Percentiles rank a stretch among this genome's conserved stretches.
phyloP scores from a whole-genome alignment of 2,113 vertebrate species.

The Pedionomus torquatus region DNA sequence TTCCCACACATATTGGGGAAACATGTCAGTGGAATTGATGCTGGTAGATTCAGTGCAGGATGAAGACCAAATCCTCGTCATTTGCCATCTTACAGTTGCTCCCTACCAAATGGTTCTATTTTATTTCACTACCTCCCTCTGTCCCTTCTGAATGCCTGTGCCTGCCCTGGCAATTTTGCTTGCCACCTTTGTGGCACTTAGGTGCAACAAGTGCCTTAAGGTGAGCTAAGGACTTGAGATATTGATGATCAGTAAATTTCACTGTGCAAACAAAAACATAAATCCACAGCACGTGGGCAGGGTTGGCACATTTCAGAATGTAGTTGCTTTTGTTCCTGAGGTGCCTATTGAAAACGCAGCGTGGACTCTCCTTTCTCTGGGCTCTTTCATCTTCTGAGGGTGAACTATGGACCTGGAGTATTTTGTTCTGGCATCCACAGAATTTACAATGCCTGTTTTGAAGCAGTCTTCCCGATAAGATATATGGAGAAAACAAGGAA shows the following conservation, averaged over 20 bases:
- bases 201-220: neutral
- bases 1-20: neutral
- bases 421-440: constrained; percentile 47
- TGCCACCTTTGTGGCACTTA: neutral
- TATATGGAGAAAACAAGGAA: constrained; percentile 60
- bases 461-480: constrained; percentile 42
- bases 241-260: constrained; percentile 53
- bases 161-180: neutral
- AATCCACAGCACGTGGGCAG: neutral
- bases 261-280: constrained; percentile 43
- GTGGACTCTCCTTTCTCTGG: constrained; percentile 16
- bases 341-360: constrained; percentile 9
- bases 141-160: neutral
- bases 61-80: neutral
- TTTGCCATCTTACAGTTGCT: neutral
- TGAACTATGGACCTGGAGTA: constrained; percentile 38
- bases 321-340: constrained; percentile 49
- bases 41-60: neutral
- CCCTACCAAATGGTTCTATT: neutral
- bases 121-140: neutral
- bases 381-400: constrained; percentile 60
- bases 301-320: constrained; percentile 18
- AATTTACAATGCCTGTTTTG: constrained; percentile 64
- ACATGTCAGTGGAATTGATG: neutral
- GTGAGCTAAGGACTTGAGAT: constrained; percentile 37